These are phyloP conservation scores for Geophilus truncorum DNA, from an alignment of 2,888 invertebrate species.

Conservation along the genomic window DNA sequence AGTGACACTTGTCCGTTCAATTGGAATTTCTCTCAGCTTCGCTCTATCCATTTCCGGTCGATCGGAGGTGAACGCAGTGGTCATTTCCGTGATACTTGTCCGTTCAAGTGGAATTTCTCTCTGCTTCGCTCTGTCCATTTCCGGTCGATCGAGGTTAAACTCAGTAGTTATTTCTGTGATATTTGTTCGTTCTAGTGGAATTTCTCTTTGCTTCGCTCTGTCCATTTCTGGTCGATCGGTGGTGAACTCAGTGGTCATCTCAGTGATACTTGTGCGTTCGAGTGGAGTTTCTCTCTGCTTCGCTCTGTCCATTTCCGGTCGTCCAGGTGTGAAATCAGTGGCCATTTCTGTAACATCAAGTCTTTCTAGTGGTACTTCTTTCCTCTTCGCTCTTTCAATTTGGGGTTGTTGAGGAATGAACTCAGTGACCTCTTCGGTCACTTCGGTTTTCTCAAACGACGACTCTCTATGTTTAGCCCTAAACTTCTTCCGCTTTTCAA, in stretches of 20 bases:
- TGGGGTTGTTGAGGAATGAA: background rate
- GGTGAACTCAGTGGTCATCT: background rate
- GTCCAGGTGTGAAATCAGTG: no score
- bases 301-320: no score
- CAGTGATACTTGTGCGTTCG: no score
- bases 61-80: background rate
- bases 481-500: background rate
- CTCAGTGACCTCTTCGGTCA: background rate
- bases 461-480: background rate
- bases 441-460: background rate
- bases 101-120: background rate
- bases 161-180: background rate
- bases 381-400: background rate
- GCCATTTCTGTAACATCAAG: background rate
- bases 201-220: background rate
- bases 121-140: background rate
- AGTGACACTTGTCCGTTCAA: background rate
- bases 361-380: background rate
- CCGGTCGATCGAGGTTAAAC: background rate
- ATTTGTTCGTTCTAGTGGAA: background rate
- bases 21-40: background rate
- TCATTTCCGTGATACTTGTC: background rate
- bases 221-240: background rate
- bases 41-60: background rate
- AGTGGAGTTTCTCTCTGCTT: no score